phyloP scores from a whole-genome alignment of 2,888 invertebrate genomes.

The Poecilobothrus nobilitatus region DNA sequence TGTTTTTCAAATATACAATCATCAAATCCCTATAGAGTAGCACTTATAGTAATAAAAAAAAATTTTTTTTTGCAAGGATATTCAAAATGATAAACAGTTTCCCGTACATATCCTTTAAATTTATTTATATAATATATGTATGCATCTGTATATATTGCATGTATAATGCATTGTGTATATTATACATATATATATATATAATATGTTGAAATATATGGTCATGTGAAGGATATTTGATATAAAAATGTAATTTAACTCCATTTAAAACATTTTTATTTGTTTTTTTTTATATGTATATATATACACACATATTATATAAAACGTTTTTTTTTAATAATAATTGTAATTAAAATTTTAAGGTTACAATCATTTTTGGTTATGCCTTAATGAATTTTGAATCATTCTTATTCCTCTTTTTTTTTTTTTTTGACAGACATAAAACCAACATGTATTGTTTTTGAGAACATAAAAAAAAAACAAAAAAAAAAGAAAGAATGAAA shows the following conservation, averaged over 20 bases:
- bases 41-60: too few relatives aligned
- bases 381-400: background rate
- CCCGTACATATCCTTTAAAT: background rate
- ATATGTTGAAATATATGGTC: too few relatives aligned
- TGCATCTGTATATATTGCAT: background rate
- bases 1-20: too few relatives aligned
- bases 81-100: background rate
- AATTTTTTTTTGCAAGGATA: background rate
- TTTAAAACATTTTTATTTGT: background rate
- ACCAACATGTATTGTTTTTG: too few relatives aligned
- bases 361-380: background rate
- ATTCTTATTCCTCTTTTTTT: background rate
- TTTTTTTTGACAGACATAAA: background rate
- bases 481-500: too few relatives aligned
- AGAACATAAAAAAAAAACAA: too few relatives aligned
- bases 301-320: too few relatives aligned
- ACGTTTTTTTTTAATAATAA: background rate
- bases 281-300: too few relatives aligned
- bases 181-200: background rate
- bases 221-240: background rate
- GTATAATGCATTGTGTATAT: background rate
- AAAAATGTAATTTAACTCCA: background rate
- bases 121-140: background rate
- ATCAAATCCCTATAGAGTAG: too few relatives aligned
- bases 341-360: constrained; percentile 3